Conservation (phyloP, 2,113 vertebrate species). For the Tapirus terrestris region DNA sequence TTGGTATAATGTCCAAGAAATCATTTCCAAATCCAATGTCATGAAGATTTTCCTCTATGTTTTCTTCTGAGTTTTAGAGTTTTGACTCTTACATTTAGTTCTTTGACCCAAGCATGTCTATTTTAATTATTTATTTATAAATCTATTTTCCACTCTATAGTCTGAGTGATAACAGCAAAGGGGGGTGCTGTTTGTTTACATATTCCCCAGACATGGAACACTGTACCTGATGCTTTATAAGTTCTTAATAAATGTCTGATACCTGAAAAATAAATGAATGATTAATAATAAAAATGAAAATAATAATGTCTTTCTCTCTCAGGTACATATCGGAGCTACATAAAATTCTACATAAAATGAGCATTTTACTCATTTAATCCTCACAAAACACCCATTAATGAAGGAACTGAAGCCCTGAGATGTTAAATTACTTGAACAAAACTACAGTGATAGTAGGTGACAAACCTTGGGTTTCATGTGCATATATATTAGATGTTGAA, state of each 20-base stretch:
- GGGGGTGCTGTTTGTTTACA: neutral
- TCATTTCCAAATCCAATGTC: neutral
- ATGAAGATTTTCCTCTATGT: neutral
- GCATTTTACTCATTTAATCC: neutral
- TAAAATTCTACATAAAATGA: neutral
- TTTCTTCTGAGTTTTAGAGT: neutral
- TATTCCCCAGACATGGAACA: neutral
- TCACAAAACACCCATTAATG: neutral
- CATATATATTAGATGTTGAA: neutral
- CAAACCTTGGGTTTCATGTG: neutral
- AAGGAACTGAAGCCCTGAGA: neutral
- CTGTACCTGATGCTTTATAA: neutral
- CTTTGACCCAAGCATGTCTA: neutral
- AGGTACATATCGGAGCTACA: neutral
- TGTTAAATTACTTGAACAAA: neutral
- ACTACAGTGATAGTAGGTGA: neutral
- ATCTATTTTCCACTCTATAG: neutral
- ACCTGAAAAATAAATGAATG: neutral
- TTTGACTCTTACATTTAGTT: neutral
- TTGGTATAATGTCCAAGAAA: neutral
- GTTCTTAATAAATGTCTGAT: neutral
- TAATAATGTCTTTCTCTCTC: neutral
- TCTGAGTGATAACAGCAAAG: neutral
- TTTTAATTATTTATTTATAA: neutral
- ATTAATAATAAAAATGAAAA: neutral